Percentiles rank a stretch among this genome's conserved stretches.
Evolutionary conservation across 2,113 vertebrate species (phyloP).

Genomic region (Emydocephalus ijimae): DNA sequence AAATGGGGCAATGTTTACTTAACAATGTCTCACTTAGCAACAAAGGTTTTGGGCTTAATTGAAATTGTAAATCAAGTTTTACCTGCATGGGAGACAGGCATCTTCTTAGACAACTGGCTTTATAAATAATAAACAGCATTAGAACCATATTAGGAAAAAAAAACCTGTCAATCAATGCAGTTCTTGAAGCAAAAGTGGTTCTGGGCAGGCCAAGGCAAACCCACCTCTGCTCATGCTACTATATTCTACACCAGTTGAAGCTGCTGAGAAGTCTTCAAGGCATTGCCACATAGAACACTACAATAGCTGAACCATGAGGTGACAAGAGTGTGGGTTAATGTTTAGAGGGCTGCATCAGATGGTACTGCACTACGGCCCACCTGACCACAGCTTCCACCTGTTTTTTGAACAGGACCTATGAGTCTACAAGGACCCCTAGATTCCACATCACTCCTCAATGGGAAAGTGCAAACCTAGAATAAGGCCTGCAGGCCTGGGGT

Average conservation of each 20-base stretch:
- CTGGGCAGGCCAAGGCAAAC: neutral
- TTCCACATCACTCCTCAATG: neutral
- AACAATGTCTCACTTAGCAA: too few species aligned
- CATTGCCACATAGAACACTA: neutral
- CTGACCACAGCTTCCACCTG: neutral
- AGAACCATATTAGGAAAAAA: neutral
- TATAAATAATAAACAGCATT: neutral
- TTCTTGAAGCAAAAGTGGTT: neutral
- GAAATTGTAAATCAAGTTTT: too few species aligned
- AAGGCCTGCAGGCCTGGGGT: neutral
- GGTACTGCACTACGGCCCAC: too few species aligned
- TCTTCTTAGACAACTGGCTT: too few species aligned
- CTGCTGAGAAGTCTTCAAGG: neutral
- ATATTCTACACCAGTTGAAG: neutral
- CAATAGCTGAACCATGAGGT: neutral
- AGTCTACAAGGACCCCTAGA: neutral
- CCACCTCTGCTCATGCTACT: neutral
- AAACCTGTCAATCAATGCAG: neutral
- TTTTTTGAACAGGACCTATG: neutral
- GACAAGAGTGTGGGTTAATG: neutral
- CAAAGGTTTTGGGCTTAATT: too few species aligned
- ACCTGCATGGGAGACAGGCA: too few species aligned
- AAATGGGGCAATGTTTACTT: too few species aligned
- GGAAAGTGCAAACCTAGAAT: neutral
- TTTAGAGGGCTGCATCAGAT: neutral